Conservation (phyloP, 2,113 vertebrate species). For the Opisthocomus hoazin region DNA sequence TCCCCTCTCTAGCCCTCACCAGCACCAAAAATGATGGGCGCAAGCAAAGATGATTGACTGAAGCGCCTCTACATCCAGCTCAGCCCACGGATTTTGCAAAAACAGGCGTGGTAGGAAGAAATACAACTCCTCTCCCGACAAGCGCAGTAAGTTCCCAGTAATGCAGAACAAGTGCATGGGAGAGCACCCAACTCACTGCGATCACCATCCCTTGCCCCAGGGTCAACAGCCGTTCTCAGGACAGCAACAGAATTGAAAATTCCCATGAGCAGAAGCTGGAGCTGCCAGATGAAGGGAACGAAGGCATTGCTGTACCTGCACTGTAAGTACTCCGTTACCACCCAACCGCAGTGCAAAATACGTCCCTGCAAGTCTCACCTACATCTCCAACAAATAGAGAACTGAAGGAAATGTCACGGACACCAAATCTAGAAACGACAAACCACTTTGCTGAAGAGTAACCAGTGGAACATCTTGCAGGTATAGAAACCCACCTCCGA, state of each 20-base stretch:
- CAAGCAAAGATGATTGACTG: background rate
- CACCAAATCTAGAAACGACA: background rate
- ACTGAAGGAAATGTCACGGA: background rate
- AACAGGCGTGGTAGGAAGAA: background rate
- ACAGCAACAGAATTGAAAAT: background rate
- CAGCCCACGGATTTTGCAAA: background rate
- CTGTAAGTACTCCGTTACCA: background rate
- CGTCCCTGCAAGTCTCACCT: background rate
- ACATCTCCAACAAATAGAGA: background rate
- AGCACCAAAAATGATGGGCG: background rate
- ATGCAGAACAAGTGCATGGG: background rate
- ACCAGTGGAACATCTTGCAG: background rate
- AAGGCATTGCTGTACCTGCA: fast-evolving
- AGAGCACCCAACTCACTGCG: background rate
- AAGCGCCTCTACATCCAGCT: background rate
- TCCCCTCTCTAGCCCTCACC: background rate
- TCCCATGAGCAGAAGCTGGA: background rate
- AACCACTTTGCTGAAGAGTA: background rate
- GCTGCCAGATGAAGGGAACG: background rate
- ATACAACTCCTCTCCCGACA: background rate
- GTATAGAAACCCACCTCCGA: background rate
- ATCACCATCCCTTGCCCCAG: background rate
- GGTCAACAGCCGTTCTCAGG: background rate
- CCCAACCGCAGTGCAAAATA: background rate
- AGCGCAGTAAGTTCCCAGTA: background rate